Base-by-base conservation (phyloP, 2,113 vertebrate species). In the Oreocharis arfaki region DNA sequence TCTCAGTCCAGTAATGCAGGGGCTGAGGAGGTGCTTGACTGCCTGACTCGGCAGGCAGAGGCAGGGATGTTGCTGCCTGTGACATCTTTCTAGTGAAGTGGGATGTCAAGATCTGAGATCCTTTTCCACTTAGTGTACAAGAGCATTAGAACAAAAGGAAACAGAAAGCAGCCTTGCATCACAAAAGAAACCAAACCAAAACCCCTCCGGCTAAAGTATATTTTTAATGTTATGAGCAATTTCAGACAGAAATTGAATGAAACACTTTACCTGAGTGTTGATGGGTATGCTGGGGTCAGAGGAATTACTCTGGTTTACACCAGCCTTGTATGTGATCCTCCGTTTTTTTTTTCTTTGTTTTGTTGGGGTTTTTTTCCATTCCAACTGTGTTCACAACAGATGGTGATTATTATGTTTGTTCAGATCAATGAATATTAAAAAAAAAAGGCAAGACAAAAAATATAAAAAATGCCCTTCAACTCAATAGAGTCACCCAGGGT, bases 371-470 rank as follows among this genome's bases (percentile, higher is more conserved):
- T 64, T 65, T 61, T 60, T 28, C 55, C 65, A 41, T 95, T 90
- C 79, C 52, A 70, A 84, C 81, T 91, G 84, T 57, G 61, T 84
- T 96, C 89, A 91, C 82, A 93, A 59, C 95, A 96, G 95, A 95
- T 96, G 90, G 95, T 94, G 85, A 92, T 96, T 93, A 94, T 97
- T 94, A 91, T 86, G 93, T 93, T 96, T 91, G 69, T 84, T 91
- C 78, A 90, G 87, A 95, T 95, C 90, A 93, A 92, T 88, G 87
- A 92, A 91, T 96, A 93, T 89, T 30, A 41, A 57, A 81, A 91
- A 90, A 63, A 76, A 50, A 55, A 41, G 14, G 30, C 73, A 94
- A 89, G 60, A 39, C 28, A 81, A 75, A 89, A 84, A 67, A 9
- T 6, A 74, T 13, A 47, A 61, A 87, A 95, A 87, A 80, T 84